Evolutionary conservation across 2,797 vertebrate species (phyloP), one percentile per base, ranked within the genome.

Genomic region (Cyprinella venusta): DNA sequence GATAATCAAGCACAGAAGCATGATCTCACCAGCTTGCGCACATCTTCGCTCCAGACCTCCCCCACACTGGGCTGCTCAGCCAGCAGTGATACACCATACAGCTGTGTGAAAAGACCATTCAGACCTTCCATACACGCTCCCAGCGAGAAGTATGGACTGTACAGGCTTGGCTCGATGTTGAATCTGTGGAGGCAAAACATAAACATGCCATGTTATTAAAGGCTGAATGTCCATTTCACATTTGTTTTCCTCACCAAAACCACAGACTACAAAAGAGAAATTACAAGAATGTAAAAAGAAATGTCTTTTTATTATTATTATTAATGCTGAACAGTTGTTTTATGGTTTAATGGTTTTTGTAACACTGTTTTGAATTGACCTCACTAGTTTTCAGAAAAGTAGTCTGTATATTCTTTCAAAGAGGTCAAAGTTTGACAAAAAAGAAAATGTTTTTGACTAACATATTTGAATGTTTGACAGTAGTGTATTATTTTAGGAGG

Each of bases 81-180:
- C 88, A 96, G 94, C 1, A 99, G 93, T 0, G 96, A 96, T 54
- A 98, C 94, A 4, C 98, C 98, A 1, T 97, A 93, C n/a, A 99
- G 95, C 85, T 93, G 95, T 82, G 89, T 94, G 92, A 99, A 98
- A 88, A 99, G 92, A 84, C 89, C 89, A 87, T 97, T 97, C 86
- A 99, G 93, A 59, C 98, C 98, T 83, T 99, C 98, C 98, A 99
- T 99, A 87, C 98, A 99, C 0, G 95, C 95, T 1, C 98, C 97
- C 69, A 99, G 93, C 42, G 98, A 99, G 83, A 99, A 95, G 90
- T 96, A 99, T 0, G 98, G 98, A 85, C 96, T 97, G 88, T 99
- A 99, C 40, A 98, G 91, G 83, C 96, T 96, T 87, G 98, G 97
- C 91, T 99, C 98, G 16, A 97, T 97, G 89, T 98, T 99, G 90